Percentiles rank a stretch among this genome's conserved stretches.
Evolutionary conservation across 1,140 invertebrate species (phyloP).

Genomic region (Caerostris darwini): DNA sequence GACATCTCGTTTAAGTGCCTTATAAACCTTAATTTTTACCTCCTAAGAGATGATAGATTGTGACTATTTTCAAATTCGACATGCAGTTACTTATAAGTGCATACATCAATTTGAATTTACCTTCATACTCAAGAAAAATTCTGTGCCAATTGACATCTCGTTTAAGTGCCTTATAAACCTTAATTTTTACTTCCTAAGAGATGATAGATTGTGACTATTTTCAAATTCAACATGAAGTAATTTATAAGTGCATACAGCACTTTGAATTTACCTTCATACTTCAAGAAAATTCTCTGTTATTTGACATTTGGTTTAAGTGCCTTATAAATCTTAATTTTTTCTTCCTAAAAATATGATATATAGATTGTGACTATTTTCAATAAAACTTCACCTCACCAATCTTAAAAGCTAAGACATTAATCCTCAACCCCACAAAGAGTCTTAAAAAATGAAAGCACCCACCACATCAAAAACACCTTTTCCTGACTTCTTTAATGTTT

Average conservation of each 20-base stretch:
- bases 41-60: not conserved
- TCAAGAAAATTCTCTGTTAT: not conserved
- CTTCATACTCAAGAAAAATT: too few relatives aligned
- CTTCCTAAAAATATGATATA: not conserved
- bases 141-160: not conserved
- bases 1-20: not conserved
- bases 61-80: too few relatives aligned
- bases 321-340: not conserved
- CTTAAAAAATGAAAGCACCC: not conserved
- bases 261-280: too few relatives aligned
- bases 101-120: too few relatives aligned
- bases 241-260: too few relatives aligned
- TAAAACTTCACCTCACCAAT: not conserved
- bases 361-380: not conserved
- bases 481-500: not conserved
- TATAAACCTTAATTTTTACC: conserved; percentile 1
- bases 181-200: not conserved
- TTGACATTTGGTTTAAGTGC: not conserved
- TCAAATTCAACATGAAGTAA: too few relatives aligned
- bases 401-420: conserved; percentile 15
- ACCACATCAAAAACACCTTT: not conserved
- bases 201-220: not conserved
- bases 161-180: not conserved
- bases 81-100: too few relatives aligned
- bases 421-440: not conserved